Base-by-base conservation (phyloP, 2,797 vertebrate genomes). In the Malurus splendens region DNA sequence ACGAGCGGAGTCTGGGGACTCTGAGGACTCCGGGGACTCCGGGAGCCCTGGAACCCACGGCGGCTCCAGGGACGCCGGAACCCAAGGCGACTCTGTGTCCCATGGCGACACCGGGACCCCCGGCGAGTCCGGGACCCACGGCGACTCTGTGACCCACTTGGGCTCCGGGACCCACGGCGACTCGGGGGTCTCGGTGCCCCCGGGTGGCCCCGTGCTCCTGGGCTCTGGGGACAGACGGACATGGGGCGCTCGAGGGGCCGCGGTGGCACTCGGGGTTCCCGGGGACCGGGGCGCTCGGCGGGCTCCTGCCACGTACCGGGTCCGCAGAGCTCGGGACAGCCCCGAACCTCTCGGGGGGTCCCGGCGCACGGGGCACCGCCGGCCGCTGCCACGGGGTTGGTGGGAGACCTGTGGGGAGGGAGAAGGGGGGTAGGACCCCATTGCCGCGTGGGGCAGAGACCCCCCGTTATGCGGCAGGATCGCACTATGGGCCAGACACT, bases 341-440 rank as follows among this genome's bases (percentile, higher is more conserved):
- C 95, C 1, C 96, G 97, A 15, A 97, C 96, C 71, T 99, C 98
- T 7, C 96, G 95, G 7, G 96, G 93, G 60, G 97, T 97, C 18
- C 98, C 99, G 30, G 95, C 84, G 93, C 98, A 99, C 0, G 97
- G 96, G 22, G 89, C 89, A 5, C 96, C 95, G 19, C 96, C 95
- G 1, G 64, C 64, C 7, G 93, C 91, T 9, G 92, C 97, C 1
- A 87, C 32, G 17, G 97, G 97, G 80, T 96, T 98, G 75, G 98
- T 93, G 27, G 97, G 96, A 38, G 98, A 98, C 92, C 98, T 99
- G 96, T 10, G 23, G 67, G 72, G 22, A 52, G 10, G 1, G 39
- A n/a, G 38, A 3, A 10, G 66, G 28, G 57, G 38, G 38, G 30
- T 33, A 11, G 28, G 9, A 9, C 23, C 38, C 17, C 36, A 12